Evolutionary conservation across 2,888 invertebrate species (phyloP).

Genomic region (Rutpela maculata): DNA sequence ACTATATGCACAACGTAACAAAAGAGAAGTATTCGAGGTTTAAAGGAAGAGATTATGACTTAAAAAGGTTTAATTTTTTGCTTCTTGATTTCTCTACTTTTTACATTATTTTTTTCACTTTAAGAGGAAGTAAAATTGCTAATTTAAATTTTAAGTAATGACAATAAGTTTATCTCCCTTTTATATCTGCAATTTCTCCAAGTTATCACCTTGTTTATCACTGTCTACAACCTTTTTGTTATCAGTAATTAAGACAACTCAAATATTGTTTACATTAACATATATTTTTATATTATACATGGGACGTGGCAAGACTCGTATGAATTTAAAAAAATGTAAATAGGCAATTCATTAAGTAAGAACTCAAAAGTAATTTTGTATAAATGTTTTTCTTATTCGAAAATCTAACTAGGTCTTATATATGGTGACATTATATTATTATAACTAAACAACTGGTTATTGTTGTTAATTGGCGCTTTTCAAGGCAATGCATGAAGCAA

Average conservation of each 20-base stretch:
- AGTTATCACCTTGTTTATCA: neutral
- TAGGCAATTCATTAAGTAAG: neutral
- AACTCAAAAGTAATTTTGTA: neutral
- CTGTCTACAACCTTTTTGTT: neutral
- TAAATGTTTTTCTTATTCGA: too few relatives aligned
- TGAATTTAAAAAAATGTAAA: neutral
- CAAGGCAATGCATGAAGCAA: neutral
- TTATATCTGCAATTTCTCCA: neutral
- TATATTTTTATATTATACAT: neutral
- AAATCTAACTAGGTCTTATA: too few relatives aligned
- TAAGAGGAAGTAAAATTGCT: neutral
- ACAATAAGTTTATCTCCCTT: neutral
- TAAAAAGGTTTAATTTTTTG: too few relatives aligned
- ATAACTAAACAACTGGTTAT: constrained; percentile 2
- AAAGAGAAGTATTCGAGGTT: too few relatives aligned
- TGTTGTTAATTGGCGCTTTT: neutral
- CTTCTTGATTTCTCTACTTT: too few relatives aligned
- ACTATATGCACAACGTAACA: too few relatives aligned
- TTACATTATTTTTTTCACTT: neutral
- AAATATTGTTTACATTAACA: neutral
- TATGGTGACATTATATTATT: neutral
- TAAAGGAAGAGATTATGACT: too few relatives aligned
- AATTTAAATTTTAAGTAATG: neutral
- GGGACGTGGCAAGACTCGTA: neutral
- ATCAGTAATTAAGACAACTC: neutral